Evolutionary conservation across 2,797 vertebrate genomes (phyloP), one percentile per base, ranked within the genome.

Genomic region (Lutra lutra): DNA sequence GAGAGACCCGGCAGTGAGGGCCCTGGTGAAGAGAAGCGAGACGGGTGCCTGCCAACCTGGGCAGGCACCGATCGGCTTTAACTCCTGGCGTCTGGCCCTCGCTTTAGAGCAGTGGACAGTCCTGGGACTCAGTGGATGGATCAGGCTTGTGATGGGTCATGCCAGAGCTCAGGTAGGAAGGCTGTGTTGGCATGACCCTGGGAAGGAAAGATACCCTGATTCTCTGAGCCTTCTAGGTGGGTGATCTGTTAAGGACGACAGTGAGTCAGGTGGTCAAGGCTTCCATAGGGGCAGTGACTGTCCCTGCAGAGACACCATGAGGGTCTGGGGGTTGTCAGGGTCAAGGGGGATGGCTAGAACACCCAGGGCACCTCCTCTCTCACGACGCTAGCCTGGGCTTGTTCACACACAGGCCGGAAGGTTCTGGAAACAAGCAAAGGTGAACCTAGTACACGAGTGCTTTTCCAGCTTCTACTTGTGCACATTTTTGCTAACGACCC

Each of bases 241-340:
- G 11, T 4, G 32, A 2, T 35, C 7, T 38, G 3, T 10, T 0
- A 38, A 78, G 18, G 12, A 38, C 4, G 4, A 48, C 0, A 3
- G 64, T 25, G 32, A 48, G 27, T 46, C 64, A 0, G 38, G 46
- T 2, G 75, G 40, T 18, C 2, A 0, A 38, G 17, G 9, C 29
- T 32, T 7, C 27, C 11, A 2, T 3, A 12, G 10, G 21, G 46
- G 40, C 25, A 35, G 38, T 27, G 32, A 54, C 38, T 27, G 11
- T 20, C 35, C 11, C n/a, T n/a, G 58, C n/a, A 58, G 56, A 70
- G 58, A 27, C 25, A 15, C 75, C 13, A 9, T 17, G 10, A 62
- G 64, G 40, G 18, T 64, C 54, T 27, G 51, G 38, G 54, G 46
- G n/a, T 48, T 51, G 38, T 40, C 25, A 20, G 17, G 73, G 56